Base-by-base conservation (phyloP, 2,113 vertebrate genomes). In the Rhineura floridana region DNA sequence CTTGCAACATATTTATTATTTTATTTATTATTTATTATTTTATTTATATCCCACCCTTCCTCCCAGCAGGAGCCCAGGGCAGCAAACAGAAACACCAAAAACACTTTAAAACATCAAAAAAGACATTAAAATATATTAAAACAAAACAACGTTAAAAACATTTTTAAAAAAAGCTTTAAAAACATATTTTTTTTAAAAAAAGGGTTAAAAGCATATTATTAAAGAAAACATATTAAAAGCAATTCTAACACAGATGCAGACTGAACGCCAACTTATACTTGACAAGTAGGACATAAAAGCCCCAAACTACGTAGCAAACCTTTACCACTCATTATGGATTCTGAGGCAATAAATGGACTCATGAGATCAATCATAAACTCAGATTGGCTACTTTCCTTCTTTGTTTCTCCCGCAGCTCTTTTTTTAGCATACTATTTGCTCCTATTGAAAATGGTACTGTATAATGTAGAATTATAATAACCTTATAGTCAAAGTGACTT, bases 401-500 rank as follows among this genome's bases (percentile, higher is more conserved):
- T 87, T 92, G 12, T 39, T 94, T 28, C 39, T 81, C 25, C 83
- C 39, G 46, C 44, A 30, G n/a, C 33, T 67, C n/a, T n/a, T 59
- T 62, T 89, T 89, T 87, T 87, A 1, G 82, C 69, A 55, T 39
- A 21, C 44, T 1, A 78, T 1, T 80, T 90, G 85, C 86, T 88
- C 85, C 23, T 92, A 28, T 87, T 33, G 80, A 83, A 63, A 30
- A 87, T n/a, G n/a, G n/a, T n/a, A n/a, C 75, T 67, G 92, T 50
- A 46, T 81, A 44, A 46, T 83, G 17, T 91, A 91, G 84, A 93
- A 92, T 92, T 93, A 91, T 70, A 83, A 94, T 96, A 95, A 96
- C 95, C 95, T 97, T 96, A 95, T 81, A 94, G 84, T 88, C 78
- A 91, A 87, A 94, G 85, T 94, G 95, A 95, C 95, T 94, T 94